Percentiles rank a stretch among this genome's conserved stretches.
Evolutionary conservation across 2,113 vertebrate genomes (phyloP).

Genomic region (Seriola rivoliana): DNA sequence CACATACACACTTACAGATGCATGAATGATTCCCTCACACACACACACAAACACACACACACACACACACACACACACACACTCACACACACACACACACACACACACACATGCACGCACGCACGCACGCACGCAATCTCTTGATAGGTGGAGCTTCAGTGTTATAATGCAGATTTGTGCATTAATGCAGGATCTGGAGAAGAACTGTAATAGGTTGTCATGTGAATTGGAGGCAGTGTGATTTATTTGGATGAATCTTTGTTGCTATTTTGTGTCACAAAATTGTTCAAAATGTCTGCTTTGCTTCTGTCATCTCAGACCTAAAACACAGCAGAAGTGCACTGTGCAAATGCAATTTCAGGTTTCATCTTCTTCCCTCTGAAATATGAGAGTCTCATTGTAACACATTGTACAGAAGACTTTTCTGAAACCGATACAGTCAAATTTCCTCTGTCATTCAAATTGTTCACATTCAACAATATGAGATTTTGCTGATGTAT

Average conservation of each 20-base stretch:
- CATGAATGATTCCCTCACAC: constrained; percentile 67
- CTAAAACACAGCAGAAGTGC: background rate
- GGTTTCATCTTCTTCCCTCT: constrained; percentile 3
- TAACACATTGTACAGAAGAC: background rate
- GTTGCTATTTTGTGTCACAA: constrained; percentile 23
- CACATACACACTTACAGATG: constrained; percentile 79
- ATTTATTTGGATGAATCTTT: constrained; percentile 57
- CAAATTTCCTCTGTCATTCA: constrained; percentile 29
- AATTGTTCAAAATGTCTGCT: constrained; percentile 37
- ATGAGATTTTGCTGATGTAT: constrained; percentile 43
- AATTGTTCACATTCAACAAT: constrained; percentile 27
- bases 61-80: constrained; percentile 75
- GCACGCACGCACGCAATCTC: constrained; percentile 16
- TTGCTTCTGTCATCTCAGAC: constrained; percentile 5
- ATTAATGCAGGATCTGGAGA: constrained; percentile 64
- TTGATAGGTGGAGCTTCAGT: constrained; percentile 65
- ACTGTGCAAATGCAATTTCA: constrained; percentile 5
- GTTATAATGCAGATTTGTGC: constrained; percentile 73
- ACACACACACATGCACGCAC: constrained; percentile 76
- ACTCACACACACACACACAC: constrained; percentile 55
- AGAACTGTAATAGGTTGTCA: constrained; percentile 53
- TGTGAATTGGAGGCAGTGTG: constrained; percentile 45
- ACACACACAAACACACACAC: constrained; percentile 26
- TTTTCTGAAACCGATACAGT: constrained; percentile 2
- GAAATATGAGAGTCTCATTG: constrained; percentile 9